Conservation (phyloP, 2,797 vertebrate genomes). For the Acrocephalus scirpaceus region DNA sequence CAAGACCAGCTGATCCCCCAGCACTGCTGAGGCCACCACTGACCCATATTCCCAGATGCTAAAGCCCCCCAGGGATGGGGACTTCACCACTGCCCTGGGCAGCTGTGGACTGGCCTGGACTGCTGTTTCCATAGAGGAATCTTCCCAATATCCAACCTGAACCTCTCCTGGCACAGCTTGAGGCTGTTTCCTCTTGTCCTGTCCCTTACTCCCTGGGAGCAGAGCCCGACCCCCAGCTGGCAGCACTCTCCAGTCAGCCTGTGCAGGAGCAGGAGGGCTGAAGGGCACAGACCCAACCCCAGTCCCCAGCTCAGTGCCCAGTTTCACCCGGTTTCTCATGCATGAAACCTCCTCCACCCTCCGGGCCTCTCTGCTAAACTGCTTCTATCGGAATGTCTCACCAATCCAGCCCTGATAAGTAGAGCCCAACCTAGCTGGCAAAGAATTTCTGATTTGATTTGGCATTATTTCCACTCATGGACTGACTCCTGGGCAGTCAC, state of each 20-base stretch:
- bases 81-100: not conserved
- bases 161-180: not conserved
- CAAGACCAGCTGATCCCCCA: not conserved
- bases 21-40: not conserved
- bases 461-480: fast-evolving
- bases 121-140: not conserved
- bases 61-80: not conserved
- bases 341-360: not conserved
- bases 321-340: not conserved
- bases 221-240: fast-evolving
- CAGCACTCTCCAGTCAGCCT: no score
- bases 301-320: not conserved
- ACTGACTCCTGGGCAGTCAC: not conserved
- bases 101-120: not conserved
- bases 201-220: not conserved
- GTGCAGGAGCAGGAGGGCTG: no score
- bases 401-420: not conserved
- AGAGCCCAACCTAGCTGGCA: not conserved
- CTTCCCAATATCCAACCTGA: not conserved
- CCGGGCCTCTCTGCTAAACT: fast-evolving
- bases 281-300: not conserved
- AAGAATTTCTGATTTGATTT: not conserved
- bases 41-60: not conserved
- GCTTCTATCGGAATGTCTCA: fast-evolving
- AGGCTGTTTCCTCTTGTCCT: not conserved